These are phyloP conservation scores for Leptopilina boulardi DNA, from an alignment of 1,140 invertebrate species.

Conservation along the genomic window DNA sequence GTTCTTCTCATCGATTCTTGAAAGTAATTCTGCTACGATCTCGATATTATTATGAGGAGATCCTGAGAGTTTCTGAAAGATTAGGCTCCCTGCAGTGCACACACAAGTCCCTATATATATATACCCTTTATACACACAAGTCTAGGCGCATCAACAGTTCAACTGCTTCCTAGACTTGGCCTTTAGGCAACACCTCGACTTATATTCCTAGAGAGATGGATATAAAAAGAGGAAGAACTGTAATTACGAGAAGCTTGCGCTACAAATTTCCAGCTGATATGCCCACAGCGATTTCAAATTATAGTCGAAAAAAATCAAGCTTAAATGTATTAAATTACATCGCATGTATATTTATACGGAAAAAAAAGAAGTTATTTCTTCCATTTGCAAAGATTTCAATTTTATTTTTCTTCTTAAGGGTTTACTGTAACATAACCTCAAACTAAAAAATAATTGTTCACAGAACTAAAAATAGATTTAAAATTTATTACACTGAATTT, in stretches of 20 bases:
- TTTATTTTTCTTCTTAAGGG: no score
- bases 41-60: conserved; percentile 43
- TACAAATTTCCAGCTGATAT: conserved; percentile 64
- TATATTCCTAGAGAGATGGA: conserved; percentile 20
- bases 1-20: conserved; percentile 9
- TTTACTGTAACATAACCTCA: no score
- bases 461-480: no score
- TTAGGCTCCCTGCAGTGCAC: conserved; percentile 38
- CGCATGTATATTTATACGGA: no score
- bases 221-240: conserved; percentile 58
- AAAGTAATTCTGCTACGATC: conserved; percentile 36
- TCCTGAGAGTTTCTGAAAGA: conserved; percentile 43
- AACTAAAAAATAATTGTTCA: no score
- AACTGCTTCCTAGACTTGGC: conserved; percentile 68
- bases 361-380: neutral
- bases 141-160: conserved; percentile 52
- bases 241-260: conserved; percentile 70
- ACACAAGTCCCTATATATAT: conserved; percentile 23
- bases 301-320: conserved; percentile 71
- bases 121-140: no score
- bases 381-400: neutral
- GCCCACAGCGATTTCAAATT: conserved; percentile 72
- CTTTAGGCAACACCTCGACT: conserved; percentile 50
- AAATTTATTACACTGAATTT: no score
- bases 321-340: conserved; percentile 72